Evolutionary conservation across 2,888 invertebrate genomes (phyloP).

Genomic region (Drosophila mimetica): DNA sequence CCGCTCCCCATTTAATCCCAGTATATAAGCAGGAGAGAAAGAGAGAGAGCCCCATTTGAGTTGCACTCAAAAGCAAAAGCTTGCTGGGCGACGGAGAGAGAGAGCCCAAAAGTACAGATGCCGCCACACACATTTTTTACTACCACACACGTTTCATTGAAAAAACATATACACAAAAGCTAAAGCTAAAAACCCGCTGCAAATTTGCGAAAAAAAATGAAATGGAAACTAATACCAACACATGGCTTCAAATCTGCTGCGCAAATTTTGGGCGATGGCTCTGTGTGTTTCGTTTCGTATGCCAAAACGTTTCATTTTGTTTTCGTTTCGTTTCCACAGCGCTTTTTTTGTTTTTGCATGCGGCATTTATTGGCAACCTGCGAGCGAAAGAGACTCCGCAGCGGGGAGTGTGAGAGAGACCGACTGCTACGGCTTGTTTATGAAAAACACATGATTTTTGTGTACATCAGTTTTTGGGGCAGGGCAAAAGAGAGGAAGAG

Average conservation of each 20-base stretch:
- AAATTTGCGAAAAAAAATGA: conserved; percentile 47
- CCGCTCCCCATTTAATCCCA: conserved; percentile 41
- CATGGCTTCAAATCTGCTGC: conserved; percentile 73
- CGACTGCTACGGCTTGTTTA: conserved; percentile 53
- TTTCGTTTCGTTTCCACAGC: conserved; percentile 50
- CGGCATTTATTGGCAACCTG: conserved; percentile 72
- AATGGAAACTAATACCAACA: conserved; percentile 37
- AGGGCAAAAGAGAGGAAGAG: conserved; percentile 9
- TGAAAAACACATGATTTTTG: conserved; percentile 79
- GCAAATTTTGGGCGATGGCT: conserved; percentile 79
- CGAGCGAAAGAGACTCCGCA: conserved; percentile 47
- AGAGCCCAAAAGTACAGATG: conserved; percentile 72
- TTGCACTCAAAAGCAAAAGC: conserved; percentile 79
- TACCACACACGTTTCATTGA: conserved; percentile 75
- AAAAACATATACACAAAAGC: conserved; percentile 52
- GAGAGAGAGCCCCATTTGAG: conserved; percentile 38
- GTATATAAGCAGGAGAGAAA: conserved; percentile 35
- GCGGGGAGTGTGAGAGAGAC: conserved; percentile 7
- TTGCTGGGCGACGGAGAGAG: conserved; percentile 63
- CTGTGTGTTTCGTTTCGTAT: conserved; percentile 37
- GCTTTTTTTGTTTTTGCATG: conserved; percentile 45
- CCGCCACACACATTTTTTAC: conserved; percentile 69
- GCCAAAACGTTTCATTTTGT: conserved; percentile 55
- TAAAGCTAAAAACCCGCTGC: conserved; percentile 56
- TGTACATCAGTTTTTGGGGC: conserved; percentile 48